phyloP scores from a whole-genome alignment of 2,888 invertebrate species.

The Agrilus cyanescens region DNA sequence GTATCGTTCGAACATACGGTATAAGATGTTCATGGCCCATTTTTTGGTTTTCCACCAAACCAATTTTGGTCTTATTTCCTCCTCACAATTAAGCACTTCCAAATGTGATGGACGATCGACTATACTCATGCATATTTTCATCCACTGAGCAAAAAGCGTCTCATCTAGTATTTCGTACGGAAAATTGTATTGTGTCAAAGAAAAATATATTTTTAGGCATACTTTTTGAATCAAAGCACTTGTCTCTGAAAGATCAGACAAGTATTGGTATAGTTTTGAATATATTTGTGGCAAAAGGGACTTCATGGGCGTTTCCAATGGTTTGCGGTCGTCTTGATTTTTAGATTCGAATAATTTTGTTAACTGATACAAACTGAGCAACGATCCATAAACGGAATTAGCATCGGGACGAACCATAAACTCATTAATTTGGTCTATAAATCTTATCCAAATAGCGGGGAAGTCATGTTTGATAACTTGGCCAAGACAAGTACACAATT shows the following conservation, averaged over 20 bases:
- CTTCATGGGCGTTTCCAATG: conserved; percentile 92
- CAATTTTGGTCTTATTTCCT: conserved; percentile 79
- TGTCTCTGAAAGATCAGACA: conserved; percentile 75
- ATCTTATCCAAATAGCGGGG: conserved; percentile 87
- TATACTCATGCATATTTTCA: conserved; percentile 64
- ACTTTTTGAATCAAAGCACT: conserved; percentile 89
- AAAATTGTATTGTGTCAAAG: conserved; percentile 75
- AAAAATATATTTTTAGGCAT: conserved; percentile 81
- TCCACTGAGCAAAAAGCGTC: conserved; percentile 92
- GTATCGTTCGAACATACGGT: conserved; percentile 92
- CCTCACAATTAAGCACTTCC: conserved; percentile 66
- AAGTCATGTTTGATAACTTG: conserved; percentile 93
- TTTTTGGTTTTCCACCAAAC: conserved; percentile 99
- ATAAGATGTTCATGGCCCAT: conserved; percentile 91
- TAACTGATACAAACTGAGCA: conserved; percentile 83
- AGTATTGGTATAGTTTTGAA: conserved; percentile 64
- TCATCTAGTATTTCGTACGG: conserved; percentile 74
- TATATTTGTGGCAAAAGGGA: conserved; percentile 85
- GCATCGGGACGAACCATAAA: conserved; percentile 49
- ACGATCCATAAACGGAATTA: conserved; percentile 80
- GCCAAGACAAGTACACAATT: conserved; percentile 82
- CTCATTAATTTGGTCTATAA: conserved; percentile 75
- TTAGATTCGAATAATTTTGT: conserved; percentile 91
- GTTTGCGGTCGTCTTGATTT: conserved; percentile 75
- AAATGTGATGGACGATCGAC: conserved; percentile 78